Base-by-base conservation (phyloP, 2,888 invertebrate species). In the Cryptocephalus moraei region DNA sequence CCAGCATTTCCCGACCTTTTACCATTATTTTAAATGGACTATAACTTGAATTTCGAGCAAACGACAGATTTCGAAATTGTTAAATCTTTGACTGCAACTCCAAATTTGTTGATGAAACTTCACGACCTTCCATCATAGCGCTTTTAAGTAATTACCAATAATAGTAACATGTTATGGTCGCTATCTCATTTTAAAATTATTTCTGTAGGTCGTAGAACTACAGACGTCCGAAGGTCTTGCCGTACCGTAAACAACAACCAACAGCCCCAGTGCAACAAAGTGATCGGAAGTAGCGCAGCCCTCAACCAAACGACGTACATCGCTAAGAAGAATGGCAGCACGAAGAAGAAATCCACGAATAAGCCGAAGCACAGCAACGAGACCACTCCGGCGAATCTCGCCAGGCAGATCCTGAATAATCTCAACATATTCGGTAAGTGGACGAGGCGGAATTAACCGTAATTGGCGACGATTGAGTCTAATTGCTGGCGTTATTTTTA, bases 371-470 rank as follows among this genome's bases (percentile, higher is more conserved):
- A 51, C 62, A 64, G 69, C 64, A 58, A 70, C 36, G 73, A 76
- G 47, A 73, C 73, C 42, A 72, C 74, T 32, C 67, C 80, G 59
- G 75, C 79, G 10, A 82, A 82, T 64, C 78, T 89, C 40, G 86
- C 85, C 2, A 73, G 87, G 33, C 85, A 87, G 60, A 86, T 90
- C 62, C 71, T 89, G 51, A 86, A 84, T 65, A 88, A 86, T 66
- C 72, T 87, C 34, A 88, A 89, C 64, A 89, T 90, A 67, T 90
- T 90, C 62, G 78, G 84, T 76, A 65, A 73, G 75, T 43, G 6
- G 36, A 36, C 12, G 36, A 4, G 36, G 36, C 36, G 12, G 36
- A 36, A 36, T 22, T 22, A 22, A 22, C 22, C 22, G 22, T 6
- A 6, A 22, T 22, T 22, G 22, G 22, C 22, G 22, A 2, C 6